Percentiles rank a stretch among this genome's conserved stretches.
Evolutionary conservation across 1,140 invertebrate species (phyloP).

Genomic region (Mylabris phalerata): DNA sequence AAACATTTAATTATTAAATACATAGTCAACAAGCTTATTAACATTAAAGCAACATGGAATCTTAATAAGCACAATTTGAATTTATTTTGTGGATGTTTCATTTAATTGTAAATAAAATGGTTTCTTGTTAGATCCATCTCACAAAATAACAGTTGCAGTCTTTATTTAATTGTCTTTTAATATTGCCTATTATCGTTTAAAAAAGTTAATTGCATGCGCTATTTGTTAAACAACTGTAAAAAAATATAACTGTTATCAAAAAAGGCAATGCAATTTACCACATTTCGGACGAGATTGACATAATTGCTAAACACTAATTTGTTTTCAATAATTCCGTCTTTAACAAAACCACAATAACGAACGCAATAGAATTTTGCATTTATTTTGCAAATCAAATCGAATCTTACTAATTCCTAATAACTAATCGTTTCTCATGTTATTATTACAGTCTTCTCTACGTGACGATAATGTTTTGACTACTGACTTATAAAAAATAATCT

Average conservation of each 20-base stretch:
- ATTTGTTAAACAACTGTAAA: too few species aligned
- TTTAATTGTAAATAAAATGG: background rate
- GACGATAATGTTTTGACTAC: constrained; percentile 10
- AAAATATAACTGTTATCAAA: background rate
- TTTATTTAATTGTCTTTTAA: too few species aligned
- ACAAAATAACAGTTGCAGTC: too few species aligned
- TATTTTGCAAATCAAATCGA: too few species aligned
- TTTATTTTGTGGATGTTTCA: constrained; percentile 2
- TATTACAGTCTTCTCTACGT: constrained; percentile 15
- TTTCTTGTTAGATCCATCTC: too few species aligned
- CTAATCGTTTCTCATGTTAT: background rate
- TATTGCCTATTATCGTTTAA: too few species aligned
- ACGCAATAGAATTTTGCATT: too few species aligned
- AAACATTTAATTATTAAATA: constrained; percentile 17
- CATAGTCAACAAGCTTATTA: constrained; percentile 15
- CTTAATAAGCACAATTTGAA: constrained; percentile 1
- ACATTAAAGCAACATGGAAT: constrained; percentile 17
- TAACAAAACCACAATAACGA: too few species aligned
- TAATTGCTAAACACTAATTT: constrained; percentile 2
- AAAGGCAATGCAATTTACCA: constrained; percentile 10
- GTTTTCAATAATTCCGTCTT: too few species aligned
- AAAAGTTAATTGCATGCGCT: too few species aligned
- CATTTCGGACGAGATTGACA: constrained; percentile 9
- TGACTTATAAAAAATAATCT: constrained; percentile 17
- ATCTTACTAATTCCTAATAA: too few species aligned